phyloP scores from a whole-genome alignment of 2,797 vertebrate species.

The Atherinosoma microstoma region DNA sequence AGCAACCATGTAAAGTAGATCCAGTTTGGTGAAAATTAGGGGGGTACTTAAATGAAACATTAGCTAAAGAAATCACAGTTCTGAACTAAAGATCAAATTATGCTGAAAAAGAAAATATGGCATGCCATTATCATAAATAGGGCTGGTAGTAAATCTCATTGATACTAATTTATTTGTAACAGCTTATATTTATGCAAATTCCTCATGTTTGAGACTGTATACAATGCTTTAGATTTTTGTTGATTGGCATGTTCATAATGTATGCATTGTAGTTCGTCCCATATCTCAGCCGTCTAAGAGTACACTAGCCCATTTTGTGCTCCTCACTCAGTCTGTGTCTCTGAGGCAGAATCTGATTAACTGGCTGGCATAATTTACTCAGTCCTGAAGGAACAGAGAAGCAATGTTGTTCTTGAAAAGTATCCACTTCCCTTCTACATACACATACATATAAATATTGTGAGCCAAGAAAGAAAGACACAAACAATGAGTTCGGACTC shows the following conservation, averaged over 20 bases:
- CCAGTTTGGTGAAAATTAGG: neutral
- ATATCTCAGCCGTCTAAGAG: constrained; percentile 18
- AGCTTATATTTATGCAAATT: neutral
- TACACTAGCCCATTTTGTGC: constrained; percentile 24
- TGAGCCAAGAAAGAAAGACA: constrained; percentile 1
- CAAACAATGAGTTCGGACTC: constrained; percentile 8
- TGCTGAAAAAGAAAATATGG: neutral
- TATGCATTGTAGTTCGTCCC: constrained; percentile 9
- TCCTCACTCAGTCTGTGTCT: constrained; percentile 42
- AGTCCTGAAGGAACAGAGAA: constrained; percentile 47
- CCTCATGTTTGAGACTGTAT: neutral
- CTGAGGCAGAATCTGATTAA: constrained; percentile 68
- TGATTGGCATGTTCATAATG: constrained; percentile 41
- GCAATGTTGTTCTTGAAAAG: constrained; percentile 56
- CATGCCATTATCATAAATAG: neutral
- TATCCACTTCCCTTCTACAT: constrained; percentile 27
- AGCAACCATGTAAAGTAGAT: neutral
- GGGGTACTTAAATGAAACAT: neutral
- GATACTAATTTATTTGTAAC: neutral
- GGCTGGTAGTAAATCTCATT: neutral
- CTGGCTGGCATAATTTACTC: constrained; percentile 62
- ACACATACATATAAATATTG: constrained; percentile 34
- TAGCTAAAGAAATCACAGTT: neutral
- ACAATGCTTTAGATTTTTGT: neutral
- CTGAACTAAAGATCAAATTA: neutral